Evolutionary conservation across 2,797 vertebrate species (phyloP).

Genomic region (Spondyliosoma cantharus): DNA sequence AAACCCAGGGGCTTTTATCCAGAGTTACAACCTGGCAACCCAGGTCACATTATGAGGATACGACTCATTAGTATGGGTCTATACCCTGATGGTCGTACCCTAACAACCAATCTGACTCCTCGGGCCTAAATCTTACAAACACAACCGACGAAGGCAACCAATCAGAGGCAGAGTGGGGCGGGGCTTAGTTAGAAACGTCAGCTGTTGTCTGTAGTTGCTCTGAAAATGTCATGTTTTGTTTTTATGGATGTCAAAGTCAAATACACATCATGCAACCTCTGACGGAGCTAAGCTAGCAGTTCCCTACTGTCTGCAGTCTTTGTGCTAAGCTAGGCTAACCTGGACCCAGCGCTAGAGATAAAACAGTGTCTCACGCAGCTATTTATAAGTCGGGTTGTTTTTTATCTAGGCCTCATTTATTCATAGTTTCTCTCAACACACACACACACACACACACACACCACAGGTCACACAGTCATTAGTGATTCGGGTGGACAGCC

Average conservation of each 20-base stretch:
- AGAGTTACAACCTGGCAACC: background rate
- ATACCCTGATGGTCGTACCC: no score
- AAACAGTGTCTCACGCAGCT: background rate
- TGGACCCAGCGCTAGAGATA: no score
- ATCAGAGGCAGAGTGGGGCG: no score
- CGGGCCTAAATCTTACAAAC: no score
- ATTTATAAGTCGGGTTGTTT: background rate
- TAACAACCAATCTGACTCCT: no score
- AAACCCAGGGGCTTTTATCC: background rate
- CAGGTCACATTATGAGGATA: no score
- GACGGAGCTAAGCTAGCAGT: background rate
- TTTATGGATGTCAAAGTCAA: background rate
- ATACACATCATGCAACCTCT: background rate
- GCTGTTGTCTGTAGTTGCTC: no score
- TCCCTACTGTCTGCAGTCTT: background rate
- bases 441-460: no score
- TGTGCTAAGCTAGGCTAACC: background rate
- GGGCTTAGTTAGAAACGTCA: no score
- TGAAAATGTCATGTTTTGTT: background rate
- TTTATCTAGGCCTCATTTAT: conserved; percentile 3
- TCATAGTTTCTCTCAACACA: conserved; percentile 1
- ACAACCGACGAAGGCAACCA: no score
- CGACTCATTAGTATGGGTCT: no score
- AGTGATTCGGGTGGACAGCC: conserved; percentile 50
- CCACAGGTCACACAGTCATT: conserved; percentile 46